A percentile compares a stretch with the other conserved stretches of the same genome.
Conservation (phyloP, 64 coral and sea anemone genomes). For the Trachythela sp. region DNA sequence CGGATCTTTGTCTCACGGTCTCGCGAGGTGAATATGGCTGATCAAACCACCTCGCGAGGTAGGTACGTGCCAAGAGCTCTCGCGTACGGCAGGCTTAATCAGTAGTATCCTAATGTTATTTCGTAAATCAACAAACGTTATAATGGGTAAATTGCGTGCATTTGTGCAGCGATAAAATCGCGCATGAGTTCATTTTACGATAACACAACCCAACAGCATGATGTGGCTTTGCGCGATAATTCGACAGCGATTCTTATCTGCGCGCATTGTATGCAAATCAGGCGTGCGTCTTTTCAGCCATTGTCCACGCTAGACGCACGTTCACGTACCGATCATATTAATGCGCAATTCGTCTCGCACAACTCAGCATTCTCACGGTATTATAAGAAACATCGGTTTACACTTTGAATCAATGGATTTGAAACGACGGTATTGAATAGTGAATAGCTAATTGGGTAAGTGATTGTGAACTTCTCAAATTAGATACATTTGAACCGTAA, state of each 20-base stretch:
- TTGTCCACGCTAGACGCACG: neutral
- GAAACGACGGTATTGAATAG: neutral
- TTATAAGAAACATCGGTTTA: neutral
- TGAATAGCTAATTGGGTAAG: neutral
- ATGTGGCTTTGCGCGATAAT: neutral
- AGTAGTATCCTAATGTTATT: too few species aligned
- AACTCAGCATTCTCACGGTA: neutral
- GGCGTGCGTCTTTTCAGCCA: neutral
- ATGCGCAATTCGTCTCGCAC: neutral
- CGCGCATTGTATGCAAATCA: neutral
- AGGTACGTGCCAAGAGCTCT: too few species aligned
- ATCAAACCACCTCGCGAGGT: too few species aligned
- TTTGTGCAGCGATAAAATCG: neutral
- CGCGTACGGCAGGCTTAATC: too few species aligned
- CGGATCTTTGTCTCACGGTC: too few species aligned
- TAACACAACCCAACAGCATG: neutral
- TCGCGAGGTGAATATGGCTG: too few species aligned
- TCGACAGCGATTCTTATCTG: neutral
- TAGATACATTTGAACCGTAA: too few species aligned
- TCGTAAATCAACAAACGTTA: neutral
- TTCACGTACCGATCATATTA: neutral
- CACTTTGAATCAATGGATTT: neutral
- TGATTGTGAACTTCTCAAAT: neutral
- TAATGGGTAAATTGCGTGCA: neutral
- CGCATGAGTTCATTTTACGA: neutral